Base-by-base conservation (phyloP, 2,888 invertebrate species). In the Laspeyria flexula region DNA sequence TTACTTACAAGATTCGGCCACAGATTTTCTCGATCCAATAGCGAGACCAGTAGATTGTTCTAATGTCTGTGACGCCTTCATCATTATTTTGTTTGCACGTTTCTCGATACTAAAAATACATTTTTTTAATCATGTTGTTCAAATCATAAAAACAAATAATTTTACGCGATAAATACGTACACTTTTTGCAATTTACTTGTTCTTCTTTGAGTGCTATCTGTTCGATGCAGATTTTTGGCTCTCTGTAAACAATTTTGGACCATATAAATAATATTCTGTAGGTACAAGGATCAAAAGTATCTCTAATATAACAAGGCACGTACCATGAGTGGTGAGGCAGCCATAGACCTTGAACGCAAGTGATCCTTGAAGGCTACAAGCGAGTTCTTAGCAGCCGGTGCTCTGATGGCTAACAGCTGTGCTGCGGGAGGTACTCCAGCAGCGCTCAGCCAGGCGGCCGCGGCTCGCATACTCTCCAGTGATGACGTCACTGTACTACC, bases 371-470 rank as follows among this genome's bases (percentile, higher is more conserved):
- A 93, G 67, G 96, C 94, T 47, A 95, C 94, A 23, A 98, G 91
- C 1, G 97, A 96, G 60, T 94, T 94, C 53, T 95, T 93, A 10
- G 98, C 94, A 13, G 96, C 95, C 10, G 95, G 95, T 0, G 97
- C 96, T 6, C 98, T 89, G 11, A 96, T 94, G 1, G 85, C 80
- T 29, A 82, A 72, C 58, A 91, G 76, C 18, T 81, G 74, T 0
- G 50, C 61, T n/a, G 73, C 79, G 1, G 89, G 89, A 40, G 90
- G 71, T 0, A 85, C 71, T 0, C 86, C 88, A 1, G 87, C 89
- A 0, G 95, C 95, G 67, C 97, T 95, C 16, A 99, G 93, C 99
- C 99, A 99, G 38, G 94, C 94, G 0, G 98, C 96, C 50, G 98
- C 96, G 45, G 95, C 95, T 6, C 95, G 94, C 71, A 98, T 90